Conservation (phyloP, 1,140 invertebrate genomes). For the Camponotus pennsylvanicus region DNA sequence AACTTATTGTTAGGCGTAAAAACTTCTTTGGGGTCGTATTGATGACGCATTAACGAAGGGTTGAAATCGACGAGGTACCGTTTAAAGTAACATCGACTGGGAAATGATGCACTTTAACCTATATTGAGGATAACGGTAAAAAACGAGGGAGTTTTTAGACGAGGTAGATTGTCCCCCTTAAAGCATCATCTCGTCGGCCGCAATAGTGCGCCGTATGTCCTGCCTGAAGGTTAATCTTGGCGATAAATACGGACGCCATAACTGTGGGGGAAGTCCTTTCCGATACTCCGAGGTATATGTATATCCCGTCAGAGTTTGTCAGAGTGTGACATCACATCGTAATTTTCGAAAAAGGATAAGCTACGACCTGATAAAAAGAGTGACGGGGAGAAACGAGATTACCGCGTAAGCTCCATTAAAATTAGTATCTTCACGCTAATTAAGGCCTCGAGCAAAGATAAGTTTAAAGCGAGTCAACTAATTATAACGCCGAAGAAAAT, state of each 20-base stretch:
- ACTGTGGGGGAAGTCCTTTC: neutral
- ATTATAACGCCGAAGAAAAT: conserved; percentile 37
- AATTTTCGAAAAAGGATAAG: neutral
- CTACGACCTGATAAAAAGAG: neutral
- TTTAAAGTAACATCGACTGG: conserved; percentile 6
- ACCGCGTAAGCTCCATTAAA: conserved; percentile 32
- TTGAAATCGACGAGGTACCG: neutral
- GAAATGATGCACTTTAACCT: conserved; percentile 56
- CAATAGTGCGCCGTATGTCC: conserved; percentile 19
- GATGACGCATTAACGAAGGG: neutral
- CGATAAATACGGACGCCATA: conserved; percentile 5
- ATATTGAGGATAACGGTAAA: conserved; percentile 17
- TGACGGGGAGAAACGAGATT: neutral
- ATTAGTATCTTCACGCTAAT: conserved; percentile 47
- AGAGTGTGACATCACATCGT: conserved; percentile 10
- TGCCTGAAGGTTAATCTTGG: conserved; percentile 40
- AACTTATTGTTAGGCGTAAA: neutral
- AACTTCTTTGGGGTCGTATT: neutral
- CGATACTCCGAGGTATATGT: neutral
- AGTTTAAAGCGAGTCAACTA: conserved; percentile 41
- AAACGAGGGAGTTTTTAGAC: conserved; percentile 33
- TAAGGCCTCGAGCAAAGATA: neutral
- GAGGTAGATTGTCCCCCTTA: neutral
- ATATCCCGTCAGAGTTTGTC: neutral
- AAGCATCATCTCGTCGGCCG: neutral